Conservation (phyloP, 2,888 invertebrate genomes). For the Eupithecia inturbata region DNA sequence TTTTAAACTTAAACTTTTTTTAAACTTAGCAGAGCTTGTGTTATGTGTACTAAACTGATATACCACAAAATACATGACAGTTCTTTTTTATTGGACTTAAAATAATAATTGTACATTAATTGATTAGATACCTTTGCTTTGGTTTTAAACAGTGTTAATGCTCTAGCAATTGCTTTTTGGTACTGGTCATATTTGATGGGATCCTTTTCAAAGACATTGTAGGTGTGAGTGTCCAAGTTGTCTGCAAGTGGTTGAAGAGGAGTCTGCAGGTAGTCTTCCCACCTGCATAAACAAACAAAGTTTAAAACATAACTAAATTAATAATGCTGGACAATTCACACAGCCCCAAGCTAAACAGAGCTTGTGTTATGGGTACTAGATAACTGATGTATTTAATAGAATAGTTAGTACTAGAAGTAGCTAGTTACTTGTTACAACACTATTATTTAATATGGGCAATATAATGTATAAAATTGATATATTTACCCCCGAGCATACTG, state of each 20-base stretch:
- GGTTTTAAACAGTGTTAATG: conserved; percentile 85
- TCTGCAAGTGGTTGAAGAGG: conserved; percentile 97
- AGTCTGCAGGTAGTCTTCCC: conserved; percentile 96
- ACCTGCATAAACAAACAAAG: conserved; percentile 82
- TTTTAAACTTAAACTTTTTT: too few relatives aligned
- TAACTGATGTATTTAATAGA: too few relatives aligned
- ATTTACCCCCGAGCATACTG: conserved; percentile 77
- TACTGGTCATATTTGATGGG: conserved; percentile 96
- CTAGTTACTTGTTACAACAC: too few relatives aligned
- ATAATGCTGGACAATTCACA: background rate
- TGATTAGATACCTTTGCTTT: conserved; percentile 33
- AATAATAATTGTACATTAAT: background rate
- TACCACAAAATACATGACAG: too few relatives aligned
- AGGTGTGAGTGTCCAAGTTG: conserved; percentile 97
- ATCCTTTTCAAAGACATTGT: conserved; percentile 99
- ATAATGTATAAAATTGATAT: background rate
- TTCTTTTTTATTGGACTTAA: too few relatives aligned
- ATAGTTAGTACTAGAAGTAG: too few relatives aligned
- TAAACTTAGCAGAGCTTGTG: background rate
- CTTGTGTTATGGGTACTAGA: background rate
- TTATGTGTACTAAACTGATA: too few relatives aligned
- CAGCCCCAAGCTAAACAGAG: background rate
- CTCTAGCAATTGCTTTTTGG: conserved; percentile 90
- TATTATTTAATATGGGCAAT: too few relatives aligned
- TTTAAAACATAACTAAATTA: background rate